Evolutionary conservation across 2,888 invertebrate species (phyloP), one percentile per base, ranked within the genome.

Genomic region (Boloria euphrosyne): DNA sequence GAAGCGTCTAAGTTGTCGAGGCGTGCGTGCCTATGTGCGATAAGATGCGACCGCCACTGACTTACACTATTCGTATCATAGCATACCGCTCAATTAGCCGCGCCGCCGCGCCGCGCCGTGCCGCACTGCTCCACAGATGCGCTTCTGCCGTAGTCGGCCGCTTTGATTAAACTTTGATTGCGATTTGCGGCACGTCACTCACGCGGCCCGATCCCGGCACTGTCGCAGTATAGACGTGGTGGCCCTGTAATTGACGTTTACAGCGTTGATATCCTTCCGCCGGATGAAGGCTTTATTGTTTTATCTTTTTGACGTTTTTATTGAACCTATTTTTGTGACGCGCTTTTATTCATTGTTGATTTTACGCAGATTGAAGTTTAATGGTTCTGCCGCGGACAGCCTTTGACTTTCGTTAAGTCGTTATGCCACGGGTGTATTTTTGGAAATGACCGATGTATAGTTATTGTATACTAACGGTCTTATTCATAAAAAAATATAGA

Each of bases 131-230:
- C 80, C 78, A 76, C 84, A 83, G 84, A 83, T 81, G 82, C 79
- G 58, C 59, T 18, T 62, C 52, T 46, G 66, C 61, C 79, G 79
- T 78, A 78, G 84, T 82, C 84, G 83, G 84, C 82, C 79, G 89
- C 86, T 90, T 88, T 89, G 89, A 90, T 90, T 89, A 86, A 84
- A 86, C 82, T 86, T 86, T 88, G 89, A 91, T 91, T 90, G 85
- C 85, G 80, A 68, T 66, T 66, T 68, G 68, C 65, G 62, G 65
- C 65, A 85, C 84, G 89, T 86, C 89, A 86, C 80, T 86, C 86
- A 77, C 75, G 79, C 77, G 81, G 80, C 65, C 52, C 52, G 51
- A 47, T 51, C 47, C 64, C 55, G 68, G 70, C 78, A 76, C 79
- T 46, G 43, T 44, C 31, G 47, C 50, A 51, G 38, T 38, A 65